These are phyloP conservation scores for Lasius platythorax DNA, from an alignment of 2,888 invertebrate species.

Conservation along the genomic window DNA sequence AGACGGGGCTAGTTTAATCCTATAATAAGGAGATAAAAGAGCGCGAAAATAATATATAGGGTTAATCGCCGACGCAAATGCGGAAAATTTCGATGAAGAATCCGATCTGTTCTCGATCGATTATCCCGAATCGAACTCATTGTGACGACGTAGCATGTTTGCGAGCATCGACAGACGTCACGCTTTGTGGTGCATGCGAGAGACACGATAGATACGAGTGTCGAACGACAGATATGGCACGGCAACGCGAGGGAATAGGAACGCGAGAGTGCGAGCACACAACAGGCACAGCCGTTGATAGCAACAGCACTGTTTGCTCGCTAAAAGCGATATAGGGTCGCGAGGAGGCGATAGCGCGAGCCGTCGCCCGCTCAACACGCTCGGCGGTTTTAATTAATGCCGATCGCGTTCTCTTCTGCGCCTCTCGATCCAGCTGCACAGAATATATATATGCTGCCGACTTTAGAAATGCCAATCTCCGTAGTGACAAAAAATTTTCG, in stretches of 20 bases:
- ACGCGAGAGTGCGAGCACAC: conserved; percentile 12
- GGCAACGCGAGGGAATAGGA: background rate
- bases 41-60: background rate
- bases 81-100: background rate
- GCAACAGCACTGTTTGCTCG: conserved; percentile 26
- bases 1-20: background rate
- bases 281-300: conserved; percentile 33
- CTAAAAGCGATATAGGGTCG: conserved; percentile 22
- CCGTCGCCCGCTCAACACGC: background rate
- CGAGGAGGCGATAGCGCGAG: conserved; percentile 5
- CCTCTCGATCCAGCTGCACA: background rate
- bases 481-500: background rate
- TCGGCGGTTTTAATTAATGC: conserved; percentile 43
- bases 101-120: background rate
- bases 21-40: background rate
- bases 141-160: background rate
- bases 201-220: conserved; percentile 22
- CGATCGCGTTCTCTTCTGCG: background rate
- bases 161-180: conserved; percentile 15
- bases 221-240: conserved; percentile 37
- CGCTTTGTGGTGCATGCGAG: conserved; percentile 8
- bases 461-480: background rate
- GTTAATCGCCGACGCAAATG: background rate
- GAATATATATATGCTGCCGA: too few species aligned
- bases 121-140: background rate